These are phyloP conservation scores for Sinodicranocentrus sp. DNA, from an alignment of 2,888 invertebrate species.

Conservation along the genomic window DNA sequence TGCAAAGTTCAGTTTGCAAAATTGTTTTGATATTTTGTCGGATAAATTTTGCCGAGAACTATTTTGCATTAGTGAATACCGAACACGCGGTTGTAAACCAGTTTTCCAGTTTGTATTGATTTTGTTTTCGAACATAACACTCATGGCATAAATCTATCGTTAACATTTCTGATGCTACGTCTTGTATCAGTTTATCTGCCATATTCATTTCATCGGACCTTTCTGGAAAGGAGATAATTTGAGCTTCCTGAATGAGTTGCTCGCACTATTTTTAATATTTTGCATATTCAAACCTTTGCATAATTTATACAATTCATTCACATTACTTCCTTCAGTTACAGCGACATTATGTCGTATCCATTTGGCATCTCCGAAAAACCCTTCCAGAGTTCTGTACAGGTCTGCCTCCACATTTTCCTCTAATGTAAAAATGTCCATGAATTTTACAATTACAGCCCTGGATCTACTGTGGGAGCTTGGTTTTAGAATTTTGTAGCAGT, in stretches of 20 bases:
- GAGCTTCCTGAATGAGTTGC: neutral
- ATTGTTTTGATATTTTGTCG: no score
- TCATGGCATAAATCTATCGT: slow-evolving; percentile 96
- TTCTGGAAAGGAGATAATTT: slow-evolving; percentile 21
- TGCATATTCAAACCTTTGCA: neutral
- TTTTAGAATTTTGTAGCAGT: slow-evolving; percentile 47
- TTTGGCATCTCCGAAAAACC: slow-evolving; percentile 92
- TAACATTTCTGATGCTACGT: slow-evolving; percentile 91
- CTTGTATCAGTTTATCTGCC: slow-evolving; percentile 88
- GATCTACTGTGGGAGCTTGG: slow-evolving; percentile 80
- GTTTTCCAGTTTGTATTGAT: slow-evolving; percentile 82
- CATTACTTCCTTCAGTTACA: slow-evolving; percentile 89
- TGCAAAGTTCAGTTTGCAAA: neutral
- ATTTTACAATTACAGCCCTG: slow-evolving; percentile 89
- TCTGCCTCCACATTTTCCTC: slow-evolving; percentile 87
- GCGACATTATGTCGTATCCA: slow-evolving; percentile 97
- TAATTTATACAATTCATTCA: slow-evolving; percentile 1
- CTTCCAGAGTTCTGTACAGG: slow-evolving; percentile 90
- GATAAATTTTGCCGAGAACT: no score
- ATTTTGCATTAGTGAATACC: slow-evolving; percentile 13
- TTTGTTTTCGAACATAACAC: slow-evolving; percentile 92
- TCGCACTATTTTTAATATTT: no score
- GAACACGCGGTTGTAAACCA: slow-evolving; percentile 95
- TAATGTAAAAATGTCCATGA: slow-evolving; percentile 89
- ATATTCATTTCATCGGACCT: slow-evolving; percentile 80